phyloP scores from a whole-genome alignment of 2,113 vertebrate genomes.

The Potamarius usumacintae region DNA sequence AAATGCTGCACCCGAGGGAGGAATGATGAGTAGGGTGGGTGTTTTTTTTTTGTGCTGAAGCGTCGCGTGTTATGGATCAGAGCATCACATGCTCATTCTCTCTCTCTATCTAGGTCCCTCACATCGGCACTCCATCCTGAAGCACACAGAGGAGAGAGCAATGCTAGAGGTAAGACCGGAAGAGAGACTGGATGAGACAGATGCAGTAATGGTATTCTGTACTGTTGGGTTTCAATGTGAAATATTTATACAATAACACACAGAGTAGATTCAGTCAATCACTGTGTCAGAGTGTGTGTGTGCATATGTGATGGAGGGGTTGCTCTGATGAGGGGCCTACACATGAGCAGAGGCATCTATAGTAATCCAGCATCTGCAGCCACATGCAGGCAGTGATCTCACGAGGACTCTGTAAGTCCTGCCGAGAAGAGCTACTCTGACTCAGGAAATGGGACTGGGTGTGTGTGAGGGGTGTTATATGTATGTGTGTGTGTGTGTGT shows the following conservation, averaged over 20 bases:
- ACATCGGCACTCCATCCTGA: not conserved
- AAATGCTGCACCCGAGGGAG: not conserved
- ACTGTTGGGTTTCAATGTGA: not conserved
- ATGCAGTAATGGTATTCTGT: not conserved
- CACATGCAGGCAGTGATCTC: not conserved
- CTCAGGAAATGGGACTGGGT: not conserved
- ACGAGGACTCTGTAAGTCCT: not conserved
- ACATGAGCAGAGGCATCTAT: not conserved
- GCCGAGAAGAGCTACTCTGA: not conserved
- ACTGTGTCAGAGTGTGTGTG: not conserved
- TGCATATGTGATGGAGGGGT: not conserved
- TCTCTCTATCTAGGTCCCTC: not conserved
- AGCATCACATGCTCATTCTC: conserved; percentile 1
- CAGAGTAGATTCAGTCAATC: not conserved
- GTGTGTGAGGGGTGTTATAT: not conserved
- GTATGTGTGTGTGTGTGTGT: not conserved
- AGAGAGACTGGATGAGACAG: not conserved
- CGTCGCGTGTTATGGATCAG: not conserved
- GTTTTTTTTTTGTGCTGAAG: not conserved
- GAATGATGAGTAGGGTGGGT: not conserved
- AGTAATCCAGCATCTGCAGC: conserved; percentile 1
- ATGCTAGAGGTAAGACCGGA: conserved; percentile 21
- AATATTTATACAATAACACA: not conserved
- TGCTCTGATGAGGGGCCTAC: not conserved
- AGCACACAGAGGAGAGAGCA: not conserved